Percentiles rank a stretch among this genome's conserved stretches.
These are phyloP conservation scores for Falco berigora DNA, from an alignment of 2,797 vertebrate genomes.

Conservation along the genomic window DNA sequence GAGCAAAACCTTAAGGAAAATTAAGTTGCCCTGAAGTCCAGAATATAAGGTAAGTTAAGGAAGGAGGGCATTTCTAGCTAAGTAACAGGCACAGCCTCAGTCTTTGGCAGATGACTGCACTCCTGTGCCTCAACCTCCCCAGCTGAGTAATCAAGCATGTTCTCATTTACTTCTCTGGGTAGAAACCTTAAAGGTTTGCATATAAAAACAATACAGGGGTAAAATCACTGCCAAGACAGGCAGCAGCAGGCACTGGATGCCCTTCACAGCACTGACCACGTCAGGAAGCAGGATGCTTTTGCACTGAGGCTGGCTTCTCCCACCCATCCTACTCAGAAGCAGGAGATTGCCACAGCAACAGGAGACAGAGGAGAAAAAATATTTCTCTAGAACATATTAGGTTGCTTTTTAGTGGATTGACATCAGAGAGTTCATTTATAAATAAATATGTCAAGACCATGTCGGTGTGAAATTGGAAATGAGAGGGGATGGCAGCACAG, in stretches of 20 bases:
- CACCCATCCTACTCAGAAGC: not conserved
- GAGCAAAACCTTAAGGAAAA: not conserved
- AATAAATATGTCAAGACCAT: constrained; percentile 29
- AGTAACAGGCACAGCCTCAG: not conserved
- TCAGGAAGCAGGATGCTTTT: not conserved
- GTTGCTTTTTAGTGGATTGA: constrained; percentile 39
- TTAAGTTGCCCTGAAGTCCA: not conserved
- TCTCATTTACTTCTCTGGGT: not conserved
- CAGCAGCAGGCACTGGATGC: not conserved
- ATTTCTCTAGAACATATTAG: not conserved
- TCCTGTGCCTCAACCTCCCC: not conserved
- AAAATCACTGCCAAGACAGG: not conserved
- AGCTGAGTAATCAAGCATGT: not conserved
- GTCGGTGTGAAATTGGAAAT: constrained; percentile 65
- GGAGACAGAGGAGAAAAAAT: not conserved
- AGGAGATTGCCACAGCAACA: not conserved
- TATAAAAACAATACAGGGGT: not conserved
- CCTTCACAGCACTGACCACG: not conserved
- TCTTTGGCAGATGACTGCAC: not conserved
- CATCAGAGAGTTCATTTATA: not conserved
- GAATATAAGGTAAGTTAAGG: not conserved
- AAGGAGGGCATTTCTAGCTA: not conserved
- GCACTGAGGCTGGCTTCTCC: not conserved
- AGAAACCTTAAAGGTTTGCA: not conserved
- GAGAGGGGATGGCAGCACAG: not conserved